Evolutionary conservation across 2,113 vertebrate species (phyloP).

Genomic region (Castor canadensis): DNA sequence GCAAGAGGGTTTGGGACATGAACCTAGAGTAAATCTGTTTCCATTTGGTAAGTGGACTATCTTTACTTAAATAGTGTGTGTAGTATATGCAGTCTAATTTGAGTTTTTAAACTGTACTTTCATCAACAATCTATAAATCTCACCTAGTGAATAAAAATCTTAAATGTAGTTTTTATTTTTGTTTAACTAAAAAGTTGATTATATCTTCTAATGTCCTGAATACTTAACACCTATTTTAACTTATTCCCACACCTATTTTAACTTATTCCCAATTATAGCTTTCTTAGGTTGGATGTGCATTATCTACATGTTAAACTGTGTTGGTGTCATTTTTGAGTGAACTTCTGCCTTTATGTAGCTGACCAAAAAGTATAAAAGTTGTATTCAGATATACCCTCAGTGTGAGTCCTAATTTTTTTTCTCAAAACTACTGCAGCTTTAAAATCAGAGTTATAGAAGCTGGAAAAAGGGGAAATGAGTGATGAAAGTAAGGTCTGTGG

Average conservation of each 20-base stretch:
- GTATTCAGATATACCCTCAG: neutral
- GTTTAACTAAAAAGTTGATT: neutral
- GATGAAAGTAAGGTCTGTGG: neutral
- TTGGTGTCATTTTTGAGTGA: neutral
- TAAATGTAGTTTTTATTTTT: neutral
- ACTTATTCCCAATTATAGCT: neutral
- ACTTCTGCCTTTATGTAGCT: neutral
- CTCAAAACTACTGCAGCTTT: neutral
- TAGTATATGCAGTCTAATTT: neutral
- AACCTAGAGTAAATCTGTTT: constrained; percentile 85
- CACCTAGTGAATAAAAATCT: constrained; percentile 10
- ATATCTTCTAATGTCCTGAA: neutral
- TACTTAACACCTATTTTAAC: constrained; percentile 12
- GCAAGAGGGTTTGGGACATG: constrained; percentile 83
- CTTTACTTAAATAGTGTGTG: constrained; percentile 36
- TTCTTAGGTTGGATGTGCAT: neutral
- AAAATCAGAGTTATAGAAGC: neutral
- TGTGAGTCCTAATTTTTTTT: neutral
- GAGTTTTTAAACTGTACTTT: neutral
- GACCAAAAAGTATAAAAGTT: neutral
- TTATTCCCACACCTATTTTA: neutral
- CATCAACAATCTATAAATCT: neutral
- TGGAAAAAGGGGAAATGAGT: neutral
- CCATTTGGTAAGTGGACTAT: constrained; percentile 83
- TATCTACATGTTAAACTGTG: neutral